phyloP scores from a whole-genome alignment of 2,888 invertebrate species.

The Drosophila mulleri region DNA sequence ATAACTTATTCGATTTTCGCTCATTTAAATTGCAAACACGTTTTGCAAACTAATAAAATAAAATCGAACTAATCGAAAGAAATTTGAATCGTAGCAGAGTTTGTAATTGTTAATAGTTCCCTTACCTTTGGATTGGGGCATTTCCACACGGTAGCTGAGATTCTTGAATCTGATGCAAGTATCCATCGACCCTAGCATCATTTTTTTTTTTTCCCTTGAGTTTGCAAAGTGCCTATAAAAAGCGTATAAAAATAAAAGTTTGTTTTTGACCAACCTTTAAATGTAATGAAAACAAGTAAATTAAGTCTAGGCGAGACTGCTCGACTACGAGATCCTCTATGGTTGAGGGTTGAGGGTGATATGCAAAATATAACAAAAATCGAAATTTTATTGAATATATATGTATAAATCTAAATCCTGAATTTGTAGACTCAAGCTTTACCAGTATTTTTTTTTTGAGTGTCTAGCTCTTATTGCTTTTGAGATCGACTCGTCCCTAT shows the following conservation, averaged over 20 bases:
- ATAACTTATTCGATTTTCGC: slow-evolving; percentile 1
- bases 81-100: neutral
- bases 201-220: slow-evolving; percentile 17
- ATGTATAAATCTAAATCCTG: no score
- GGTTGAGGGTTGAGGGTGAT: no score
- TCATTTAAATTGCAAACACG: slow-evolving; percentile 41
- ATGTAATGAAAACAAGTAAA: neutral
- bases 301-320: no score
- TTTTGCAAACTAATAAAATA: neutral
- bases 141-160: slow-evolving; percentile 23
- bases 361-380: no score
- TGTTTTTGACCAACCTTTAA: slow-evolving; percentile 5
- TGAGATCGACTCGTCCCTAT: no score
- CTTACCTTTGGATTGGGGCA: slow-evolving; percentile 32
- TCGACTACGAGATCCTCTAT: no score
- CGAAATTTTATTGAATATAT: no score
- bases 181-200: slow-evolving; percentile 1
- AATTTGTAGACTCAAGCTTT: no score
- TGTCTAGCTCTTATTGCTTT: no score
- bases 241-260: no score
- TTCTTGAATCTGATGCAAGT: slow-evolving; percentile 32
- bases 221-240: slow-evolving; percentile 21
- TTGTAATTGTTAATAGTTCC: slow-evolving; percentile 24
- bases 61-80: slow-evolving; percentile 9
- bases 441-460: no score